A percentile compares a stretch with the other conserved stretches of the same genome.
These are phyloP conservation scores for Cottoperca gobio DNA, from an alignment of 2,797 vertebrate species.

Conservation along the genomic window DNA sequence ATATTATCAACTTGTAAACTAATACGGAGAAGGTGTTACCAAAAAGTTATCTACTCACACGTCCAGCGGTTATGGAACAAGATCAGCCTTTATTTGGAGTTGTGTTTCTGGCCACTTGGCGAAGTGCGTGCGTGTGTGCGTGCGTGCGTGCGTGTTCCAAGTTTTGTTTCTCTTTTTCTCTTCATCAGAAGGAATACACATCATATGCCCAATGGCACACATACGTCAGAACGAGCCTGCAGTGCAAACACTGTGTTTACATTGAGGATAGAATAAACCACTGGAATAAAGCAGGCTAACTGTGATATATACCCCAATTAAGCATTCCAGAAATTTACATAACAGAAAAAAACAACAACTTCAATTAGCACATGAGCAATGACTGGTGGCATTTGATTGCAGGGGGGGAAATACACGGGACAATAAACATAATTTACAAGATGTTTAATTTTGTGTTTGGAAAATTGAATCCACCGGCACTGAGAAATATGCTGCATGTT, in stretches of 20 bases:
- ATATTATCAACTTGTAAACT: no score
- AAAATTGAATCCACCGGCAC: constrained; percentile 74
- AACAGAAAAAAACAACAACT: constrained; percentile 65
- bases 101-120: no score
- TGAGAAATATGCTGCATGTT: constrained; percentile 45
- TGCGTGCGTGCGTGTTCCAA: background rate
- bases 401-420: constrained; percentile 62
- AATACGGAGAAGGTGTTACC: no score
- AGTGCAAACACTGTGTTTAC: constrained; percentile 57
- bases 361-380: constrained; percentile 79
- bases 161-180: constrained; percentile 11
- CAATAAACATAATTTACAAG: constrained; percentile 80
- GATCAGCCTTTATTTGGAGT: no score
- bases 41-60: no score
- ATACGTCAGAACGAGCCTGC: constrained; percentile 37
- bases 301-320: constrained; percentile 79
- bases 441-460: constrained; percentile 78
- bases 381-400: constrained; percentile 77
- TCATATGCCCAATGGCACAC: constrained; percentile 40
- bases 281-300: constrained; percentile 71
- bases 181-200: constrained; percentile 43
- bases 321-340: constrained; percentile 74
- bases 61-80: no score
- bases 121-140: background rate
- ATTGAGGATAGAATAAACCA: constrained; percentile 55